These are phyloP conservation scores for Pristis pectinata DNA, from an alignment of 2,797 vertebrate species.

Conservation along the genomic window DNA sequence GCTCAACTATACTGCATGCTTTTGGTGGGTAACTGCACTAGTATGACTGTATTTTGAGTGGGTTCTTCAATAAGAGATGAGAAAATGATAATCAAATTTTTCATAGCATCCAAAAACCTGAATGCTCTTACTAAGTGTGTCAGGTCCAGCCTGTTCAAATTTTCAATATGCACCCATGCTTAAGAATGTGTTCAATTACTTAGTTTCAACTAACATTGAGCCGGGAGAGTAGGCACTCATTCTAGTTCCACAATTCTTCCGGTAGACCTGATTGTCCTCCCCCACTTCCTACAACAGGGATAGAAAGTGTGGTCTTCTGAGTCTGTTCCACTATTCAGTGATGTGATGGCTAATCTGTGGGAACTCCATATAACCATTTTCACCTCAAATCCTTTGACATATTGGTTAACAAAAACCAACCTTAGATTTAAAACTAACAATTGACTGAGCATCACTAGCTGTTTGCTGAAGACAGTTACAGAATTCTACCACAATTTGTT, in stretches of 20 bases:
- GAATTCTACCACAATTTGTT: too few relatives aligned
- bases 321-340: too few relatives aligned
- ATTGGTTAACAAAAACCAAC: too few relatives aligned
- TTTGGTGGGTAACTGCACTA: background rate
- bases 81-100: too few relatives aligned
- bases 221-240: background rate
- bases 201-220: background rate
- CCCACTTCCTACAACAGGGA: too few relatives aligned
- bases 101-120: background rate
- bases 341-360: too few relatives aligned
- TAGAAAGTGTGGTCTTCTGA: too few relatives aligned
- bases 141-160: background rate
- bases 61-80: background rate
- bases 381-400: too few relatives aligned
- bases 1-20: background rate
- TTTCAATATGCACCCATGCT: background rate
- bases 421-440: too few relatives aligned
- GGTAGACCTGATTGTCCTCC: background rate
- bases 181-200: background rate
- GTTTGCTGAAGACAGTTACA: too few relatives aligned
- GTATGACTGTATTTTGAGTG: background rate
- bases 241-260: background rate
- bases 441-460: too few relatives aligned
- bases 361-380: too few relatives aligned
- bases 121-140: background rate